Conservation (phyloP, 2,797 vertebrate genomes). For the Chlorospingus semifuscus region DNA sequence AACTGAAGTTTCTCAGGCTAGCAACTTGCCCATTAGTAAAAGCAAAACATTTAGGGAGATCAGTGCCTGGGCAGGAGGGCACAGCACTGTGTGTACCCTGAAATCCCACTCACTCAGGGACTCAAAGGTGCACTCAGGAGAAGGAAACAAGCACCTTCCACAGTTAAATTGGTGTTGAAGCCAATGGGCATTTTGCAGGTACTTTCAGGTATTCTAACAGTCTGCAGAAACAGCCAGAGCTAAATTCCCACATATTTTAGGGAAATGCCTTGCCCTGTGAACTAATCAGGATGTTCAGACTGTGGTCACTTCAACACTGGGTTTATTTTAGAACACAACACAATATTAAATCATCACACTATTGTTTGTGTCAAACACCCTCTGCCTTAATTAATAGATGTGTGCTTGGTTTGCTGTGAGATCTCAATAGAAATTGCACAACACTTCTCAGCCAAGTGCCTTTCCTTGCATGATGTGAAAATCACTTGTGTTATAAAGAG, state of each 20-base stretch:
- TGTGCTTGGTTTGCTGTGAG: neutral
- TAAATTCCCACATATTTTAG: neutral
- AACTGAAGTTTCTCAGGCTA: neutral
- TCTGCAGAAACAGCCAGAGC: neutral
- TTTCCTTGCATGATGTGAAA: slow-evolving; percentile 5
- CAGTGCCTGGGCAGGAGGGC: accelerated
- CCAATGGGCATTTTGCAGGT: neutral
- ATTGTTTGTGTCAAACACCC: neutral
- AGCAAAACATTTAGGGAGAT: neutral
- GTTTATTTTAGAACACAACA: neutral
- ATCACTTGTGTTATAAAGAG: slow-evolving; percentile 5
- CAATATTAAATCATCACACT: neutral
- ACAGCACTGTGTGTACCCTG: neutral
- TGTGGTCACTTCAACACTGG: neutral
- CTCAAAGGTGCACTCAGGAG: neutral
- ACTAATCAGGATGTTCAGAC: neutral
- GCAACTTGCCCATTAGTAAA: neutral
- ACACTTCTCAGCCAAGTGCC: neutral
- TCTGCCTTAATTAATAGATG: neutral
- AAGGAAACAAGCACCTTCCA: neutral
- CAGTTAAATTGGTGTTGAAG: neutral
- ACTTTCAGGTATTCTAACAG: neutral
- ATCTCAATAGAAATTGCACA: neutral
- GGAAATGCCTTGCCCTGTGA: neutral
- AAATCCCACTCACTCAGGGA: neutral